Percentiles rank a stretch among this genome's conserved stretches.
Conservation (phyloP, 2,888 invertebrate genomes). For the Gandaritis pyraliata region DNA sequence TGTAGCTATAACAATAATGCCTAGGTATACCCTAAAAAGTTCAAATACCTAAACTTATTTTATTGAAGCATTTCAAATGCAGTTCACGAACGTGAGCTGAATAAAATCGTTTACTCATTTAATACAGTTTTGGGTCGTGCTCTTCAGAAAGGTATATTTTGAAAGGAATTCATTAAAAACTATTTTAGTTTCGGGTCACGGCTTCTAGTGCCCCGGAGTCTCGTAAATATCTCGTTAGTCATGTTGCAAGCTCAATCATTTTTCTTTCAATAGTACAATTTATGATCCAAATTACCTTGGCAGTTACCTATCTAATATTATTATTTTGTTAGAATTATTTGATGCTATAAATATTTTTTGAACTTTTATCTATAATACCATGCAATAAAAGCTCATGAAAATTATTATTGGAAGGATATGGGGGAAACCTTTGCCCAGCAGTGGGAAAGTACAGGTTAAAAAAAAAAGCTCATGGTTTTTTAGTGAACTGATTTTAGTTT, state of each 20-base stretch:
- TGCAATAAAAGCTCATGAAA: too few species aligned
- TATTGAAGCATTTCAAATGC: neutral
- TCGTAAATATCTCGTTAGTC: neutral
- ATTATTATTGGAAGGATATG: too few species aligned
- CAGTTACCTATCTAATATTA: neutral
- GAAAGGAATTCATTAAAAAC: slow-evolving; percentile 39
- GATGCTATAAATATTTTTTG: too few species aligned
- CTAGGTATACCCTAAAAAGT: too few species aligned
- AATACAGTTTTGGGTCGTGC: slow-evolving; percentile 19
- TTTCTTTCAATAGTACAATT: neutral
- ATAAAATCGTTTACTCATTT: slow-evolving; percentile 17
- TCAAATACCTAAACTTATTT: too few species aligned
- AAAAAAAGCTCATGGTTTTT: too few species aligned
- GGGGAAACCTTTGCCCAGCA: too few species aligned
- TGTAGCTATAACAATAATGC: too few species aligned
- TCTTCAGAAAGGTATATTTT: slow-evolving; percentile 20
- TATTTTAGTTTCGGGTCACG: slow-evolving; percentile 38
- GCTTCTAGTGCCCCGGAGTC: slow-evolving; percentile 4
- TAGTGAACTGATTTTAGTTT: too few species aligned
- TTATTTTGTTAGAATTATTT: neutral
- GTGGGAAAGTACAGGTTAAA: too few species aligned
- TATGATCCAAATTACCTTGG: too few species aligned
- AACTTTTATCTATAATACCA: too few species aligned
- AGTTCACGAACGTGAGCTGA: slow-evolving; percentile 12
- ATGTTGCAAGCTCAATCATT: slow-evolving; percentile 1